phyloP scores from a whole-genome alignment of 1,140 invertebrate species.

The Ostrea denselamellosa region DNA sequence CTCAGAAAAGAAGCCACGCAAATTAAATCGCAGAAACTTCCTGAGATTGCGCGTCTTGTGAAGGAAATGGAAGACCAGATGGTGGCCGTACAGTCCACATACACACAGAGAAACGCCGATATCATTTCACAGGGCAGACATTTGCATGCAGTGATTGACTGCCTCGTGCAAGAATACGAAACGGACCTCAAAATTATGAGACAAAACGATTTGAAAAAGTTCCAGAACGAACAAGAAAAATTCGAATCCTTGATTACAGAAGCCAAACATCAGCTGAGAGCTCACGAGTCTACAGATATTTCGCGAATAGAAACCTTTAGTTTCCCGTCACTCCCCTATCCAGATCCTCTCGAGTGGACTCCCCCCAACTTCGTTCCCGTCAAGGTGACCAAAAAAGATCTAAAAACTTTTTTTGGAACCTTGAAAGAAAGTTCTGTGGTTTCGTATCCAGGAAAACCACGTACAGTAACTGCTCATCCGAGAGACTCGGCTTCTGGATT shows the following conservation, averaged over 20 bases:
- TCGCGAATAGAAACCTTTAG: neutral
- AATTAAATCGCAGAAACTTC: neutral
- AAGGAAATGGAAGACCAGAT: neutral
- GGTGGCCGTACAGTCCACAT: neutral
- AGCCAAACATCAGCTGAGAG: neutral
- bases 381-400: neutral
- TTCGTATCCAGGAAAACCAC: neutral
- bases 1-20: neutral
- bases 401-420: neutral
- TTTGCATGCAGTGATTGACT: neutral
- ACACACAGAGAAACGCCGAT: neutral
- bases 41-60: neutral
- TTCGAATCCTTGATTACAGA: neutral
- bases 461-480: neutral
- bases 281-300: constrained; percentile 1
- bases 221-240: neutral
- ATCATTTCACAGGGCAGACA: neutral
- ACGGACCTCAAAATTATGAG: neutral
- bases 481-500: neutral
- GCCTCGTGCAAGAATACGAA: neutral
- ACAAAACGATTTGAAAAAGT: neutral
- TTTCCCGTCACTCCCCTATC: neutral
- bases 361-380: neutral
- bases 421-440: neutral
- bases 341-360: neutral